Base-by-base conservation (phyloP, 2,888 invertebrate genomes). In the Drosophila buzzatii region DNA sequence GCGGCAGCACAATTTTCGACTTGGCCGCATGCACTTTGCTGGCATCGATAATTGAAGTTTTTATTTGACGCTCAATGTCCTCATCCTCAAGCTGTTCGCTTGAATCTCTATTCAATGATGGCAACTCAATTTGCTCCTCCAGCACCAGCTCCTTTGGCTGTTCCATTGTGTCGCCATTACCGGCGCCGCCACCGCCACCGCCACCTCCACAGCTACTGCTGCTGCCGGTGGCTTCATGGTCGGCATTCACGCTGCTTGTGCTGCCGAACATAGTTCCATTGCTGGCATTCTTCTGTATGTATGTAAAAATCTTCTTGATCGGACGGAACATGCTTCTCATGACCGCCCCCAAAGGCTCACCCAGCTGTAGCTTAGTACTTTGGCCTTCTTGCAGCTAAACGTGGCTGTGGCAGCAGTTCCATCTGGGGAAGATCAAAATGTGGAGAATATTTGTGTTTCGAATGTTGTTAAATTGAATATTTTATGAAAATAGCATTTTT, bases 201-300 rank as follows among this genome's bases (percentile, higher is more conserved):
- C n/a, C 20, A 1, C 8, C 52, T 1, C n/a, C 20, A 23, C 23
- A 9, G n/a, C 20, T 9, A 23, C 35, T 6, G 18, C 51, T 33
- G 33, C 47, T 61, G 23, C 52, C 16, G 52, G 41, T 59, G 44
- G 53, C 66, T 33, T 76, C 84, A 55, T 66, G 61, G 33, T 64
- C 67, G 10, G 37, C 42, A 16, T 33, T 82, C 49, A 84, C 7
- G 59, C 56, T 76, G 12, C 35, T 27, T 61, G 89, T 79, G 75
- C 82, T 85, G 62, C 92, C 92, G 78, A 92, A 92, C 85, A 93
- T 89, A 58, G 88, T 84, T 27, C 91, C 88, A 55, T 89, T 80
- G 81, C 83, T 93, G 33, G 92, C 92, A 92, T 92, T 93, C 82
- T 92, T 92, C 76, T 93, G 93, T 78, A 93, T 92, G 73, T 92